These are phyloP conservation scores for Macrobrachium rosenbergii DNA, from an alignment of 1,140 invertebrate species.

Conservation along the genomic window DNA sequence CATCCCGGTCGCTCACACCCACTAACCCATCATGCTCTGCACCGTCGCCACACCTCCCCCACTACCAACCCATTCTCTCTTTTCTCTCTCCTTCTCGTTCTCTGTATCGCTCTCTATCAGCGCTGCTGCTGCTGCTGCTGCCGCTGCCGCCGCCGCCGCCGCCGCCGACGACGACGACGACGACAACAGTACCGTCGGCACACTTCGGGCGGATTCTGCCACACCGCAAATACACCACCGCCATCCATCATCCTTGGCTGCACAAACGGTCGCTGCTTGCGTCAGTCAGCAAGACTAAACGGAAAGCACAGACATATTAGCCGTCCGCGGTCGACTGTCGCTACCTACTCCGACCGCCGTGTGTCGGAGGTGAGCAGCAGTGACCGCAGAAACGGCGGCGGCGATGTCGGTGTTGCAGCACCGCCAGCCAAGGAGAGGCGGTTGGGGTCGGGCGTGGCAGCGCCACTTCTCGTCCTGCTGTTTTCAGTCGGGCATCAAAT, in stretches of 20 bases:
- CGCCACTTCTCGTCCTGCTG: background rate
- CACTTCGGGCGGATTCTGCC: too few relatives aligned
- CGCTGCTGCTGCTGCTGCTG: background rate
- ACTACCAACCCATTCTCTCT: background rate
- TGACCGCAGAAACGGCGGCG: background rate
- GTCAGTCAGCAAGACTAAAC: too few relatives aligned
- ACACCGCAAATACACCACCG: too few relatives aligned
- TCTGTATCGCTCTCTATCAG: background rate
- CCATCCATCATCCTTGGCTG: too few relatives aligned
- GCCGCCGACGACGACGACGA: background rate
- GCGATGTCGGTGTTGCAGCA: constrained; percentile 4
- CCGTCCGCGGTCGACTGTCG: constrained; percentile 27
- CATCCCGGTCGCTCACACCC: constrained; percentile 8
- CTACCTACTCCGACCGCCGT: constrained; percentile 9
- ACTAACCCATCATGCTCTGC: constrained; percentile 34
- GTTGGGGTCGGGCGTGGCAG: constrained; percentile 10
- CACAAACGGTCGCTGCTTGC: too few relatives aligned
- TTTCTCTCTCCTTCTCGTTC: background rate
- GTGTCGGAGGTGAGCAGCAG: constrained; percentile 1
- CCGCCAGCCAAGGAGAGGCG: background rate
- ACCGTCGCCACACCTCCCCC: constrained; percentile 37
- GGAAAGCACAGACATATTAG: too few relatives aligned
- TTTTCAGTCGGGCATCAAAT: too few relatives aligned
- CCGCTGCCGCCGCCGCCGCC: background rate
- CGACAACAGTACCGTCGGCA: too few relatives aligned